phyloP scores from a whole-genome alignment of 2,113 vertebrate species.

The Hydrolagus affinis region DNA sequence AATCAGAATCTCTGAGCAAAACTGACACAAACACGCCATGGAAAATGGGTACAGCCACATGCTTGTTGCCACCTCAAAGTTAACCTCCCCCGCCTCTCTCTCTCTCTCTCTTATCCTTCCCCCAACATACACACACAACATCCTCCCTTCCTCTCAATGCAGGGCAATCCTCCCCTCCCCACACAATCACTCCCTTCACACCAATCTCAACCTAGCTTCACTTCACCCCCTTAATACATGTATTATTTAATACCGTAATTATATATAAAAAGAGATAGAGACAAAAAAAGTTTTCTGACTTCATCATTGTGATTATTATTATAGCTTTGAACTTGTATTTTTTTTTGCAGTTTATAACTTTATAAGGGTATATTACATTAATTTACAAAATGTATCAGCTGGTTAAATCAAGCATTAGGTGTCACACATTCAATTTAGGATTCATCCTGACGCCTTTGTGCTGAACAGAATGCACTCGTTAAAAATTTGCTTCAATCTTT shows the following conservation, averaged over 20 bases:
- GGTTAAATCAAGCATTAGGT: slow-evolving; percentile 25
- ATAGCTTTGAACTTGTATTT: slow-evolving; percentile 42
- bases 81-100: too few species aligned
- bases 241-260: background rate
- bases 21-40: too few species aligned
- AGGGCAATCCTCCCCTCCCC: background rate
- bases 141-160: too few species aligned
- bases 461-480: slow-evolving; percentile 57
- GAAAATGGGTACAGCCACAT: too few species aligned
- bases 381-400: slow-evolving; percentile 51
- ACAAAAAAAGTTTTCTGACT: slow-evolving; percentile 6
- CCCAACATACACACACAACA: too few species aligned
- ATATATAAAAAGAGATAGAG: background rate
- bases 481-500: slow-evolving; percentile 60
- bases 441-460: slow-evolving; percentile 53
- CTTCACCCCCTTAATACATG: background rate
- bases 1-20: too few species aligned
- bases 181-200: background rate
- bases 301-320: slow-evolving; percentile 20
- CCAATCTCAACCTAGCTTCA: background rate
- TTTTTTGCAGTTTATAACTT: slow-evolving; percentile 46
- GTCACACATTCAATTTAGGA: slow-evolving; percentile 50
- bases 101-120: too few species aligned
- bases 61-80: too few species aligned
- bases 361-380: slow-evolving; percentile 49